Base-by-base conservation (phyloP, 2,113 vertebrate genomes). In the Nesogale talazaci region DNA sequence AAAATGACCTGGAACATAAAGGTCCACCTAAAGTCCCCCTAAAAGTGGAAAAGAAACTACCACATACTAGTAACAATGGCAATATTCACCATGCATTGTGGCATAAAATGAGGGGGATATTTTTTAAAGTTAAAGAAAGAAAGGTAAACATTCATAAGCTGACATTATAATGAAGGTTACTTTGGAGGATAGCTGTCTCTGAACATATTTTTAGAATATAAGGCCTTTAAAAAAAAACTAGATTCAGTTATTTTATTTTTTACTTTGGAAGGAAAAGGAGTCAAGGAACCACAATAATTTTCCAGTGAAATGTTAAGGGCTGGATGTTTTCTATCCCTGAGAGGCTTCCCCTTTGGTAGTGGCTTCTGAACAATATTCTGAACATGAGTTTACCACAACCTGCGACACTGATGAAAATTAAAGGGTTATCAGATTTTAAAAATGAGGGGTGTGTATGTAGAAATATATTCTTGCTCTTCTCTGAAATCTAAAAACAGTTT, bases 331-430 rank as follows among this genome's bases (percentile, higher is more conserved):
- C 76, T 88, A 31, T 57, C 25, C 17, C 17, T 85, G 8, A 11
- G 38, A 80, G n/a, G 20, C 77, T 38, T 80, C 61, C 84, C 67
- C 7, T 70, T 52, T 59, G 36, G 78, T 75, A 86, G 79, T 81
- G 79, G 56, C 29, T 81, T 81, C 79, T 61, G 36, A 81, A 83
- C 40, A 52, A 63, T 38, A 56, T 92, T 93, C 77, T 61, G 57
- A 56, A 70, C 74, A 27, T 94, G 89, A 88, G 16, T 38, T 96
- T 61, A 96, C 96, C 95, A 70, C 96, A 94, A 87, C 96, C 82
- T 91, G 95, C 94, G 95, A 96, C 42, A 38, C 88, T 20, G 74
- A 95, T 96, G 84, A 94, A 87, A 96, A 95, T 83, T 96, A 91
- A 93, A 93, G 88, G 17, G 34, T 79, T 85, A 52, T 94, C 94